Conservation (phyloP, 2,797 vertebrate species). For the Bradypus variegatus region DNA sequence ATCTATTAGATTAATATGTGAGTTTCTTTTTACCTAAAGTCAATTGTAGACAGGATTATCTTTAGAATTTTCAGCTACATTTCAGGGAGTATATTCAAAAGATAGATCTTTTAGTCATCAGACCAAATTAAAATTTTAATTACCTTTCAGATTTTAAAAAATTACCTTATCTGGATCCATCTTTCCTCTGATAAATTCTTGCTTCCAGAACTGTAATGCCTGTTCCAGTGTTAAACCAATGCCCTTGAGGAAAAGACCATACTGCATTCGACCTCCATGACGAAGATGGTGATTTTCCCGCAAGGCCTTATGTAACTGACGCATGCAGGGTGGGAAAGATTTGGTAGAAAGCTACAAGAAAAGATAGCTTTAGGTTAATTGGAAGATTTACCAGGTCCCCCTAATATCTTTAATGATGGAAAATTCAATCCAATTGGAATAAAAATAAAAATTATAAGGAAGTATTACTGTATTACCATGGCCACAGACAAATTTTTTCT, state of each 20-base stretch:
- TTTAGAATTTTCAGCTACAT: conserved; percentile 35
- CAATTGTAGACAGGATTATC: background rate
- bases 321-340: conserved; percentile 95
- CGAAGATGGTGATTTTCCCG: conserved; percentile 94
- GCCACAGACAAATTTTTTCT: background rate
- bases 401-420: background rate
- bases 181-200: conserved; percentile 91
- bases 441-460: conserved; percentile 27
- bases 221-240: conserved; percentile 94
- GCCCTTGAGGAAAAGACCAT: conserved; percentile 95
- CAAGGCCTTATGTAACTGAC: conserved; percentile 88
- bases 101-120: background rate
- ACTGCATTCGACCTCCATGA: conserved; percentile 96
- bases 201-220: conserved; percentile 95
- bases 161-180: conserved; percentile 94
- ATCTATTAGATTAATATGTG: background rate
- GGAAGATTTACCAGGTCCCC: background rate
- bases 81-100: background rate
- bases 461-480: background rate
- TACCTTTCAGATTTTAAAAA: background rate
- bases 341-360: conserved; percentile 83
- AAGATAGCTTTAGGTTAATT: conserved; percentile 18
- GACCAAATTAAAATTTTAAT: background rate
- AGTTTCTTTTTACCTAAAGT: background rate
- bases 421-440: conserved; percentile 45